Percentiles rank a stretch among this genome's conserved stretches.
Conservation (phyloP, 2,888 invertebrate species). For the Criorhina ranunculi region DNA sequence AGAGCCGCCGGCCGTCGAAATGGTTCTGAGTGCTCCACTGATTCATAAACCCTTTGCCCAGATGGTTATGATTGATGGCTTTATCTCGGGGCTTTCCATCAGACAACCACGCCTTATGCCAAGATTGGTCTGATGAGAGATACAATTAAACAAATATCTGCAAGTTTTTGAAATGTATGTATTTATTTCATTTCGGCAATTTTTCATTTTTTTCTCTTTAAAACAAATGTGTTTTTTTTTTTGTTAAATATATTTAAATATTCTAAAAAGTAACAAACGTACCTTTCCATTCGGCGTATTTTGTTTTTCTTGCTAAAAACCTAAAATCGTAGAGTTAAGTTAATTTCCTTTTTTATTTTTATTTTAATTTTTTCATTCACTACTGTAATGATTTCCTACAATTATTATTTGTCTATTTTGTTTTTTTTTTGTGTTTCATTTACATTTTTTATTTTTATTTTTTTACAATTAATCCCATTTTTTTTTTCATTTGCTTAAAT, state of each 20-base stretch:
- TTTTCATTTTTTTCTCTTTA: slow-evolving; percentile 6
- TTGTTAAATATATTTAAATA: slow-evolving; percentile 36
- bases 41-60: no score
- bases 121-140: no score
- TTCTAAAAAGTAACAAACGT: slow-evolving; percentile 49
- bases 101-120: no score
- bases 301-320: slow-evolving; percentile 3
- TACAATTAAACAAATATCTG: not conserved
- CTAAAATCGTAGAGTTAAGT: slow-evolving; percentile 16
- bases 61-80: no score
- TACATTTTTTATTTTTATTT: no score
- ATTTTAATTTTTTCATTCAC: not conserved
- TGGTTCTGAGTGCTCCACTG: no score
- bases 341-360: not conserved
- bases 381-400: slow-evolving; percentile 41
- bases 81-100: no score
- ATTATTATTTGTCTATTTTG: slow-evolving; percentile 61
- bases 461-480: slow-evolving; percentile 20
- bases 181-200: slow-evolving; percentile 26
- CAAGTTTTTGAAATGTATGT: slow-evolving; percentile 3
- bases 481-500: slow-evolving; percentile 12
- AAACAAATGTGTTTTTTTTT: slow-evolving; percentile 25
- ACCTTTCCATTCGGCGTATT: slow-evolving; percentile 15
- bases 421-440: slow-evolving; percentile 15
- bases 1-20: no score